These are phyloP conservation scores for Marmota monax DNA, from an alignment of 2,113 vertebrate genomes.

Conservation along the genomic window DNA sequence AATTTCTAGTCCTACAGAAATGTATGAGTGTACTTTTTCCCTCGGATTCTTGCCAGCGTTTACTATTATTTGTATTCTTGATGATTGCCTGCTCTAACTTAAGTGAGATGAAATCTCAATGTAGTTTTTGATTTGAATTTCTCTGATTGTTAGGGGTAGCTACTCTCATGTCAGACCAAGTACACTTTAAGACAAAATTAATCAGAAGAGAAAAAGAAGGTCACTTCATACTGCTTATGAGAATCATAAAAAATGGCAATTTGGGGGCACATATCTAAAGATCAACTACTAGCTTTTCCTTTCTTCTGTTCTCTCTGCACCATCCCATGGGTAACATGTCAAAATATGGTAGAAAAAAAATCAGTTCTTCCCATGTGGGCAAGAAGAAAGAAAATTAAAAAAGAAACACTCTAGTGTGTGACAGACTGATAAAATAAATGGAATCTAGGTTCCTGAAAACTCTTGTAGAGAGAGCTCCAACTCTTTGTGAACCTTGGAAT, in stretches of 20 bases:
- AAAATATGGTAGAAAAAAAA: neutral
- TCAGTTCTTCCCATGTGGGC: neutral
- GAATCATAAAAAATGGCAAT: neutral
- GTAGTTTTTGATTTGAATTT: too few species aligned
- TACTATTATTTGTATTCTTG: too few species aligned
- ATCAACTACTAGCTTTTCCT: neutral
- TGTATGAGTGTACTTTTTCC: too few species aligned
- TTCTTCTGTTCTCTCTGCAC: neutral
- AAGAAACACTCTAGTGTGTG: neutral
- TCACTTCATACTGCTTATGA: too few species aligned
- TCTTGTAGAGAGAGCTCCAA: neutral
- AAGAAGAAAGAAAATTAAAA: neutral
- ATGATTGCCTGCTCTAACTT: too few species aligned
- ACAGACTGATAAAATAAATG: neutral
- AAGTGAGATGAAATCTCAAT: too few species aligned
- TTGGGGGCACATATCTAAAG: neutral
- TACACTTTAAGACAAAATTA: too few species aligned
- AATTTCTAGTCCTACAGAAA: too few species aligned
- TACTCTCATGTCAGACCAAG: too few species aligned
- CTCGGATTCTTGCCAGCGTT: too few species aligned
- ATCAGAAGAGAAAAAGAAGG: too few species aligned
- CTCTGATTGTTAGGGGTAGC: too few species aligned
- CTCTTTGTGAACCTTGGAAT: neutral
- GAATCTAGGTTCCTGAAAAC: neutral
- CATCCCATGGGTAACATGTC: neutral